Percentiles rank a stretch among this genome's conserved stretches.
Conservation (phyloP, 2,113 vertebrate species). For the Sisor rabdophorus region DNA sequence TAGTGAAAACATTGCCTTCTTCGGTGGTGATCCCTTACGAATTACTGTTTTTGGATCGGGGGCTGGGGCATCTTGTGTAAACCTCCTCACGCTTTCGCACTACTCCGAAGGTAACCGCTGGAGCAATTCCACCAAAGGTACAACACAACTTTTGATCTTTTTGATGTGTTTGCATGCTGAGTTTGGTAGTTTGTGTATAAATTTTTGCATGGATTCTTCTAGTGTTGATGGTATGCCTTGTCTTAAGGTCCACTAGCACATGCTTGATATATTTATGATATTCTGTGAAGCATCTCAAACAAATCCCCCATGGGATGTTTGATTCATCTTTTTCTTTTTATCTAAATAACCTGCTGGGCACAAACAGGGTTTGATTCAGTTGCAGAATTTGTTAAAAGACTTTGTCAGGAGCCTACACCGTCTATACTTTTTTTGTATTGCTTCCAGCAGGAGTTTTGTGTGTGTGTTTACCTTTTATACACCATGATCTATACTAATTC, state of each 20-base stretch:
- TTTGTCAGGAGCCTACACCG: background rate
- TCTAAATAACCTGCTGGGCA: slow-evolving; percentile 15
- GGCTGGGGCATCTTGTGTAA: slow-evolving; percentile 96
- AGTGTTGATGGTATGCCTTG: background rate
- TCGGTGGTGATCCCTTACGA: slow-evolving; percentile 94
- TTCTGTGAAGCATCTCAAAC: background rate
- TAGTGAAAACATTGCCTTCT: slow-evolving; percentile 98
- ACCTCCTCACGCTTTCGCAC: slow-evolving; percentile 98
- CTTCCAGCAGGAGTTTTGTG: background rate
- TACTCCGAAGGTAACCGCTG: slow-evolving; percentile 99
- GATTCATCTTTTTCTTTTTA: background rate
- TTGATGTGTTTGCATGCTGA: slow-evolving; percentile 84
- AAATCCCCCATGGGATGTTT: background rate
- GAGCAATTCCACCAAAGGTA: slow-evolving; percentile 99
- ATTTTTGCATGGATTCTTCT: slow-evolving; percentile 11
- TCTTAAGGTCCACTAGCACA: background rate
- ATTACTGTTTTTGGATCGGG: slow-evolving; percentile 99
- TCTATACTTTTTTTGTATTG: background rate
- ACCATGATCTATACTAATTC: too few relatives aligned
- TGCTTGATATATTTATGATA: background rate
- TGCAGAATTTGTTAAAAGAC: background rate
- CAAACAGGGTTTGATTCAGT: background rate
- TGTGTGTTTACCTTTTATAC: background rate
- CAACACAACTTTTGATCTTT: slow-evolving; percentile 78
- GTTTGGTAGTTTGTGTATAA: slow-evolving; percentile 39